A percentile compares a stretch with the other conserved stretches of the same genome.
Evolutionary conservation across 1,140 invertebrate genomes (phyloP).

Genomic region (Drosophila guanche): DNA sequence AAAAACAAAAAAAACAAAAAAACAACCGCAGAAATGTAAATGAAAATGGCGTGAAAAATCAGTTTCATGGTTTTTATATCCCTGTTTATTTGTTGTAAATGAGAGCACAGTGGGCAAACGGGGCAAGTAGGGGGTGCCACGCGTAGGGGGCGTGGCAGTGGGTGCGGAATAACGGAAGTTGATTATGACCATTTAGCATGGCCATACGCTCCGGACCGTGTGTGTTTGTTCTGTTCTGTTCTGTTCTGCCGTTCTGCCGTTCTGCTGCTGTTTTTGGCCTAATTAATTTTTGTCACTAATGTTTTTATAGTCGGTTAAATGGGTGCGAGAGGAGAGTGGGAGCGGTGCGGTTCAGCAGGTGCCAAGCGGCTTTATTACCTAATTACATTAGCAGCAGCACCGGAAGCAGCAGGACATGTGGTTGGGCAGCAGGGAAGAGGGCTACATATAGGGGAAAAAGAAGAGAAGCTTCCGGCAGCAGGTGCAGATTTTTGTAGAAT

Average conservation of each 20-base stretch:
- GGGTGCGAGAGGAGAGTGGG: conserved; percentile 24
- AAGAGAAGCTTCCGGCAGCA: not conserved
- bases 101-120: conserved; percentile 27
- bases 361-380: conserved; percentile 63
- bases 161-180: conserved; percentile 65
- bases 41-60: conserved; percentile 82
- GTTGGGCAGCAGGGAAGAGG: not conserved
- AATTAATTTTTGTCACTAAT: conserved; percentile 77
- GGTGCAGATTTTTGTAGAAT: not conserved
- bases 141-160: conserved; percentile 19
- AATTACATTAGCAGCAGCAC: conserved; percentile 71
- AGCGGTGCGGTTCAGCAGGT: conserved; percentile 40
- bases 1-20: conserved; percentile 14
- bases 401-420: not conserved
- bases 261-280: conserved; percentile 32
- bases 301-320: conserved; percentile 57
- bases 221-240: conserved; percentile 14
- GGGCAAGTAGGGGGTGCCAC: not conserved
- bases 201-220: conserved; percentile 31
- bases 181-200: conserved; percentile 77
- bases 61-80: conserved; percentile 82
- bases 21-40: conserved; percentile 70
- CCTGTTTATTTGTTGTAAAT: conserved; percentile 80
- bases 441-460: not conserved
- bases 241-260: conserved; percentile 16